Base-by-base conservation (phyloP, 2,797 vertebrate species). In the Erethizon dorsatum region DNA sequence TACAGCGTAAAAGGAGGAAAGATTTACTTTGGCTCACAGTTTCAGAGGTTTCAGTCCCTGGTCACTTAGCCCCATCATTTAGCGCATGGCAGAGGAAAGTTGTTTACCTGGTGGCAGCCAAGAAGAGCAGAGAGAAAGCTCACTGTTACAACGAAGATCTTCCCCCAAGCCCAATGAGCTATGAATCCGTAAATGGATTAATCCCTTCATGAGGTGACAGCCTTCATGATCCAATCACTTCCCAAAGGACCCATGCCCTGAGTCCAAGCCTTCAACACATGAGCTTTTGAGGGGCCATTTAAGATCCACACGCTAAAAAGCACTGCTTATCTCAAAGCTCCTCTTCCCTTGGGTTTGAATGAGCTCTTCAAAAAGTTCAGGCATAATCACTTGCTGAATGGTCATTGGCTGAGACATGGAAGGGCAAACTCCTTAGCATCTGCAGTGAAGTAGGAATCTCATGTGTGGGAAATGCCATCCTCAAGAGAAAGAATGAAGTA, bases 281-380 rank as follows among this genome's bases (percentile, higher is more conserved):
- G 50, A 17, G 28, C 75, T 52, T 78, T 52, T 31, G 45, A 26
- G 14, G 75, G 15, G 28, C 54, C 47, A 78, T 9, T 4, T 9
- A 33, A 52, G 28, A 78, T 52, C 47, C 28, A 33, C 9, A 18
- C 3, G 1, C 47, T 33, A 10, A 52, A 26, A 52, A 28, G 24
- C 41, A 47, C 71, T 22, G 13, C 88, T 90, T 86, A 75, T 52
- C 79, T 94, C 56, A 54, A 28, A 75, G 73, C 45, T 75, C 45
- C 14, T 14, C 18, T 85, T 93, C n/a, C 33, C 45, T 85, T 83
- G 83, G 83, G 57, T 93, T 82, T 86, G 71, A 89, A 91, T 69
- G 91, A 87, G 67, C 54, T 93, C 85, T 83, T 92, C 67, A 61
- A 69, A 20, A 71, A 61, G 56, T 47, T 82, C 71, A 90, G 73